These are phyloP conservation scores for Pygmarrhopalites habei DNA, from an alignment of 1,140 invertebrate species.

Conservation along the genomic window DNA sequence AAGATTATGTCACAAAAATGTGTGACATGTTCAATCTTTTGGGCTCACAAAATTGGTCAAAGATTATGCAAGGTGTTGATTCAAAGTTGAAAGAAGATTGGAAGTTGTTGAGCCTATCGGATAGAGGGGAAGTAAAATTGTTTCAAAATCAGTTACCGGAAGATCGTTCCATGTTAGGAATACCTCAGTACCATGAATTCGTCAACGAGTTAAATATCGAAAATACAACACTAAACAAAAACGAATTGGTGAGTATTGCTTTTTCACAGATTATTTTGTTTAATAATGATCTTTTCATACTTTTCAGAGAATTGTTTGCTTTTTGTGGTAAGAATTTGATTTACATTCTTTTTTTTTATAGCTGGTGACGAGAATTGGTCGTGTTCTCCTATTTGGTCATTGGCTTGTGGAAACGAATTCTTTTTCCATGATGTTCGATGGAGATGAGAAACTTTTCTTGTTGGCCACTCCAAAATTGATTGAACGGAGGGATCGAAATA, in stretches of 20 bases:
- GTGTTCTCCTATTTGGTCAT: conserved; percentile 33
- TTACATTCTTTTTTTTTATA: conserved; percentile 12
- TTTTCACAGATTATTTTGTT: too few species aligned
- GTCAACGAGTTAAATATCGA: conserved; percentile 5
- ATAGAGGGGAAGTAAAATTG: neutral
- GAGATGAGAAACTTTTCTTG: conserved; percentile 5
- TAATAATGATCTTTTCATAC: neutral
- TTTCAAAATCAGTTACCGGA: conserved; percentile 29
- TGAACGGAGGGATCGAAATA: neutral
- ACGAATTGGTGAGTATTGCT: conserved; percentile 10
- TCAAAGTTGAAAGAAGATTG: conserved; percentile 17
- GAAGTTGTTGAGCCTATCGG: conserved; percentile 12
- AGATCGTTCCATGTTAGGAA: conserved; percentile 32
- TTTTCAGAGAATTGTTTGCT: too few species aligned
- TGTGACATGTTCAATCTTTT: conserved; percentile 31
- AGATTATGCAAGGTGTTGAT: conserved; percentile 1
- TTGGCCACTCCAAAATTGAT: neutral
- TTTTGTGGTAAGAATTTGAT: too few species aligned
- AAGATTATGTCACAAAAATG: conserved; percentile 26
- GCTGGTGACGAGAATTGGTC: conserved; percentile 26
- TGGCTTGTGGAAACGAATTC: conserved; percentile 26
- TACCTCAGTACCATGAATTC: conserved; percentile 18
- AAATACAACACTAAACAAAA: neutral
- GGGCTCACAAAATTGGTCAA: conserved; percentile 26
- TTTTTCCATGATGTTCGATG: conserved; percentile 19